Base-by-base conservation (phyloP, 2,888 invertebrate species). In the Pegoplata infirma region DNA sequence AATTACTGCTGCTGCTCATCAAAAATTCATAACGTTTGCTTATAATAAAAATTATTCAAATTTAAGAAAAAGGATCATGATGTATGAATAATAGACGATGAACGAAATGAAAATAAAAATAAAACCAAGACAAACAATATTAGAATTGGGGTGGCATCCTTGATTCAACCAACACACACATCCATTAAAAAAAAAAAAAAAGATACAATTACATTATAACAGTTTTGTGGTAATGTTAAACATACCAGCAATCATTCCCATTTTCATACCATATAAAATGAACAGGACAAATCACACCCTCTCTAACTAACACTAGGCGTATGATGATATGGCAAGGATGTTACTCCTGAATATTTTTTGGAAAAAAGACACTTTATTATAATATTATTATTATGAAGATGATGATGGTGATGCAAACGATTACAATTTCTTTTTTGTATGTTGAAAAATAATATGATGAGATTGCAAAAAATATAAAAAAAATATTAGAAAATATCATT, bases 31-130 rank as follows among this genome's bases (percentile, higher is more conserved):
- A 86, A 86, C 63, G 75, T 75, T 79, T 56, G 75, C 40, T 58
- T 75, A 63, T 75, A 75, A 79, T 86, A 86, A 86, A 86, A 86
- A 86, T 86, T 86, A 86, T 86, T 86, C 86, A 86, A 86, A 86
- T 86, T 86, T 68, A 58, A 51, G n/a, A n/a, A 21, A 51, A 51
- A 36, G 67, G 67, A 68, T 75, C 67, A 61, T 55, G 12, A 61
- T 67, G 44, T 51, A 68, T 67, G 28, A 64, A 61, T 66, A 72
- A 72, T 44, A 63, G 49, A 72, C 40, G 51, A 56, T n/a, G n/a
- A n/a, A n/a, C n/a, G 44, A 67, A 61, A 73, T 16, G 19, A 56
- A 21, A 19, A n/a, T n/a, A n/a, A n/a, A n/a, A n/a, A n/a, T n/a
- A n/a, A n/a, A n/a, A n/a, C n/a, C n/a, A n/a, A n/a, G n/a, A 40